Percentiles rank a stretch among this genome's conserved stretches.
These are phyloP conservation scores for Philhelius pedissequus DNA, from an alignment of 2,888 invertebrate species.

Conservation along the genomic window DNA sequence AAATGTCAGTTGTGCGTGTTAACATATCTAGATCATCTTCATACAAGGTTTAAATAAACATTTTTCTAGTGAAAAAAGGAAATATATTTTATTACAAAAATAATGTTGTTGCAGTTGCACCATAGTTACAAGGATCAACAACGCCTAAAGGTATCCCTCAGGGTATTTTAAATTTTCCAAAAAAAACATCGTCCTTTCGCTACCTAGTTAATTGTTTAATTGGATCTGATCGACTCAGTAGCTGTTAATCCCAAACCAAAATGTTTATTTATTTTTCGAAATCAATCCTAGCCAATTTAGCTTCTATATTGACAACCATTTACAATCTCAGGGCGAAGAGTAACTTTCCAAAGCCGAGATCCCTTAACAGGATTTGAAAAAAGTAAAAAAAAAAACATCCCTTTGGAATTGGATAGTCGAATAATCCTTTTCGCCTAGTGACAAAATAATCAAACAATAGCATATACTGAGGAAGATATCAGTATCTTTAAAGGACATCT, in stretches of 20 bases:
- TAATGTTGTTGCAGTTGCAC: slow-evolving; percentile 44
- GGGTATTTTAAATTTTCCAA: background rate
- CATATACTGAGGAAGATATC: slow-evolving; percentile 51
- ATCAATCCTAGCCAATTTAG: slow-evolving; percentile 58
- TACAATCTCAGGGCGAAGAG: slow-evolving; percentile 41
- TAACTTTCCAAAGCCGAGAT: slow-evolving; percentile 40
- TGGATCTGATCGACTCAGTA: slow-evolving; percentile 67
- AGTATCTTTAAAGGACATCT: slow-evolving; percentile 30
- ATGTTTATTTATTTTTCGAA: slow-evolving; percentile 63
- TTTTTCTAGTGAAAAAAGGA: background rate
- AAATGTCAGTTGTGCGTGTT: background rate
- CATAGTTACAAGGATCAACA: slow-evolving; percentile 22
- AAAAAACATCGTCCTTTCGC: background rate
- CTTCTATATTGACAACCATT: slow-evolving; percentile 61
- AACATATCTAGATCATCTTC: background rate
- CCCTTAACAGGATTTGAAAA: slow-evolving; percentile 58
- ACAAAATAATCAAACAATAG: slow-evolving; percentile 63
- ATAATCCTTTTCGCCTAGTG: slow-evolving; percentile 56
- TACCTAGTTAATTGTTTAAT: slow-evolving; percentile 53
- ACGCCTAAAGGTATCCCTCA: background rate
- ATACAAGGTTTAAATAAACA: slow-evolving; percentile 4
- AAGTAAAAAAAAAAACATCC: background rate
- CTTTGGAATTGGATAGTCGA: slow-evolving; percentile 29
- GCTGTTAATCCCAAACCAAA: slow-evolving; percentile 64
- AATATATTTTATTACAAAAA: background rate